Conservation (phyloP, 2,797 vertebrate species). For the Hyperoplus lanceolatus region DNA sequence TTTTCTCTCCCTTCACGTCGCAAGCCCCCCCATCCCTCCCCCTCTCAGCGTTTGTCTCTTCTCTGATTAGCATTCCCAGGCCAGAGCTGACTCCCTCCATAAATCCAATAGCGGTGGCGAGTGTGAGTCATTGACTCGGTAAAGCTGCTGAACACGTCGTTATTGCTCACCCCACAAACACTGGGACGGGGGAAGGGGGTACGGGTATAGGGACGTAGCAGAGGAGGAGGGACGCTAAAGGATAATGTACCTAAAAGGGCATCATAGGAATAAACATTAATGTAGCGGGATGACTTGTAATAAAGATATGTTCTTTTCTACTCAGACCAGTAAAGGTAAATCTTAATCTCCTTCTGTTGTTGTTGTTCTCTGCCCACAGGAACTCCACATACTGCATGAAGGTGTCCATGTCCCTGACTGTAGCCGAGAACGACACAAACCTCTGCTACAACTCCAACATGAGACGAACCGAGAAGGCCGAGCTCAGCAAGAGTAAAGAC, state of each 20-base stretch:
- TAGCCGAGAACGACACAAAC: conserved; percentile 97
- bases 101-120: conserved; percentile 68
- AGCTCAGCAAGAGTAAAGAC: conserved; percentile 98
- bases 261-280: conserved; percentile 9
- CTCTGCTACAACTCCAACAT: conserved; percentile 98
- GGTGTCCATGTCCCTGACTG: conserved; percentile 97
- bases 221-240: conserved; percentile 13
- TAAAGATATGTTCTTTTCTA: background rate
- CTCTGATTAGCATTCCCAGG: conserved; percentile 72
- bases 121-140: conserved; percentile 73
- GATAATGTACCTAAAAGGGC: conserved; percentile 34
- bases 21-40: conserved; percentile 13
- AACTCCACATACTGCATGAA: conserved; percentile 99
- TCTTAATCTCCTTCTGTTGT: conserved; percentile 9
- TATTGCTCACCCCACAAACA: conserved; percentile 66
- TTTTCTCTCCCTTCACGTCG: conserved; percentile 49
- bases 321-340: background rate
- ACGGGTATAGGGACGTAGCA: background rate
- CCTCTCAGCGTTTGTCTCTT: conserved; percentile 57
- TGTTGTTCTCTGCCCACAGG: conserved; percentile 82
- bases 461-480: conserved; percentile 96
- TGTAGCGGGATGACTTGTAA: background rate
- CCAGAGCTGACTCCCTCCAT: conserved; percentile 53
- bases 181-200: background rate
- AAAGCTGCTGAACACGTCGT: conserved; percentile 76